Conservation (phyloP, 2,797 vertebrate genomes). For the Hydrophis major region DNA sequence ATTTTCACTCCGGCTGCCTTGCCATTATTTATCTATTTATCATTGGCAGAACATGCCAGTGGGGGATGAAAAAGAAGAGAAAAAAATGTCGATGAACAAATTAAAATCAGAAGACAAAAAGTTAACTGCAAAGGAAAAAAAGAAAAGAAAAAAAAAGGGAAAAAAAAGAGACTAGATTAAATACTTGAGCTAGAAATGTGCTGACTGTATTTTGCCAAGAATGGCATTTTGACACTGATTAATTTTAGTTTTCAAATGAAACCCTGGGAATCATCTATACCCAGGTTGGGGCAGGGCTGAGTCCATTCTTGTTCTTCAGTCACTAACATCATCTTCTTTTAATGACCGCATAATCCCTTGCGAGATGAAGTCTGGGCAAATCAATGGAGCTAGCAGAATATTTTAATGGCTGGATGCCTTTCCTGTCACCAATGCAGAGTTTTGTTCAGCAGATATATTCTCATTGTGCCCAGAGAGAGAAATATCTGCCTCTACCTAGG, state of each 20-base stretch:
- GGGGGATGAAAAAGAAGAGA: background rate
- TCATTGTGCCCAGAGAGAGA: too few species aligned
- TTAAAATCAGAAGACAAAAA: background rate
- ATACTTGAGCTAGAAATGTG: background rate
- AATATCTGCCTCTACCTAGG: too few species aligned
- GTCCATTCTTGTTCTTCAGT: background rate
- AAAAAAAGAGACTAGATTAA: background rate
- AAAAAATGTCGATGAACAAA: background rate
- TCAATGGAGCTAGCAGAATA: too few species aligned
- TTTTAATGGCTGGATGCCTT: too few species aligned
- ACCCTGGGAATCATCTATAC: background rate
- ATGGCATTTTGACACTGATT: background rate
- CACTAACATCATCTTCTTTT: too few species aligned
- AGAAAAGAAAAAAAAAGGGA: background rate
- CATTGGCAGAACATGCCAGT: background rate
- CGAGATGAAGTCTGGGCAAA: too few species aligned
- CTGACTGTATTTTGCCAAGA: background rate
- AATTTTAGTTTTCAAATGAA: background rate
- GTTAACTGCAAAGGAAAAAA: background rate
- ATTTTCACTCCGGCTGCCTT: background rate
- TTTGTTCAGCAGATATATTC: too few species aligned
- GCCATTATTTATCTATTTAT: slow-evolving; percentile 3
- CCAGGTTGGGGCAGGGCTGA: background rate
- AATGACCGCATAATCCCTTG: too few species aligned
- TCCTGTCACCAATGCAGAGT: too few species aligned